phyloP scores from a whole-genome alignment of 2,888 invertebrate genomes.

The Pseudanteris insignis region DNA sequence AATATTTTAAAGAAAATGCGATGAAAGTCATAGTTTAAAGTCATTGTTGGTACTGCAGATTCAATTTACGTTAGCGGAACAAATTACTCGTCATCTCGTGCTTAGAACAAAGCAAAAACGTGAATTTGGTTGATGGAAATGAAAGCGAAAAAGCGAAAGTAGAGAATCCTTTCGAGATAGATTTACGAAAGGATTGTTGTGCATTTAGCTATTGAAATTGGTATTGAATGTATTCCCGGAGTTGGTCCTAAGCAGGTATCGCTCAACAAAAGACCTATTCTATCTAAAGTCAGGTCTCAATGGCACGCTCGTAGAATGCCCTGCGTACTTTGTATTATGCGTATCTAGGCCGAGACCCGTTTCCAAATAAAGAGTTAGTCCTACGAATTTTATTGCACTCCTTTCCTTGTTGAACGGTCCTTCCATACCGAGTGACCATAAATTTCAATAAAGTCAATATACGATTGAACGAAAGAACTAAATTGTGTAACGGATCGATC shows the following conservation, averaged over 20 bases:
- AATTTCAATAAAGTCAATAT: slow-evolving; percentile 10
- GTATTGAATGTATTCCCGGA: slow-evolving; percentile 28
- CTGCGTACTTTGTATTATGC: slow-evolving; percentile 10
- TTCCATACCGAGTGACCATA: neutral
- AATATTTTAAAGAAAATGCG: no score
- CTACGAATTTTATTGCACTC: slow-evolving; percentile 15
- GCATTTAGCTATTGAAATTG: slow-evolving; percentile 14
- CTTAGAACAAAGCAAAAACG: neutral
- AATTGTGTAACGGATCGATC: slow-evolving; percentile 18
- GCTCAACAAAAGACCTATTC: slow-evolving; percentile 20
- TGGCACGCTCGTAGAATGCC: slow-evolving; percentile 2
- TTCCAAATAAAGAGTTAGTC: slow-evolving; percentile 26
- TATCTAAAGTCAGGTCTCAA: slow-evolving; percentile 17
- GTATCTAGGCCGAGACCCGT: slow-evolving; percentile 16
- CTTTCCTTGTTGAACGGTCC: no score
- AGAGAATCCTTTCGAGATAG: slow-evolving; percentile 24
- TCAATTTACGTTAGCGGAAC: no score
- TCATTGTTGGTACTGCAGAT: no score
- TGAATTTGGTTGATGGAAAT: no score
- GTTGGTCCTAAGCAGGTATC: slow-evolving; percentile 26
- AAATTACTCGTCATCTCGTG: neutral
- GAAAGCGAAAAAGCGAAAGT: slow-evolving; percentile 16
- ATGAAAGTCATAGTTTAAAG: no score
- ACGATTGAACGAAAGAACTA: neutral
- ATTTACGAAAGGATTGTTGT: slow-evolving; percentile 39